A percentile compares a stretch with the other conserved stretches of the same genome.
phyloP scores from a whole-genome alignment of 2,113 vertebrate genomes.

The Chloropsis cyanopogon region DNA sequence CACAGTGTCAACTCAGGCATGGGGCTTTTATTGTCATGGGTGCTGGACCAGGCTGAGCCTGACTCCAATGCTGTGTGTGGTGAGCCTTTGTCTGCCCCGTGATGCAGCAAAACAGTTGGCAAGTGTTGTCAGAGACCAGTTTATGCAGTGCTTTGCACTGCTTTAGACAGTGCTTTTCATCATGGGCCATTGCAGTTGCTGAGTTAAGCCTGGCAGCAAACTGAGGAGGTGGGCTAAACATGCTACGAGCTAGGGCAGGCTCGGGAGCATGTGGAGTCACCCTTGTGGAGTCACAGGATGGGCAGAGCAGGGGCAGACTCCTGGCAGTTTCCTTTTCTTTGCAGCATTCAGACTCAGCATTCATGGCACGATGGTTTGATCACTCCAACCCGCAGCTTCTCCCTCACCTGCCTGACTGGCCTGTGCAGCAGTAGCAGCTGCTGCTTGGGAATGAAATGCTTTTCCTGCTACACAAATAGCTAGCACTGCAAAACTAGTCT shows the following conservation, averaged over 20 bases:
- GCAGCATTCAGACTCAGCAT: background rate
- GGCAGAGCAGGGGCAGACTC: background rate
- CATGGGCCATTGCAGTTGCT: background rate
- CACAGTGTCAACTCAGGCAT: fast-evolving
- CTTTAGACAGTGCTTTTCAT: background rate
- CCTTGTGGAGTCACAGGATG: background rate
- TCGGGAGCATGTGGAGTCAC: background rate
- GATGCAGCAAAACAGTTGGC: background rate
- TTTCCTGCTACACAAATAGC: background rate
- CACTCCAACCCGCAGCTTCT: background rate
- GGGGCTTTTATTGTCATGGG: background rate
- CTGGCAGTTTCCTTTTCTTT: background rate
- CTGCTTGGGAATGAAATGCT: background rate
- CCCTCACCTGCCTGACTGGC: background rate
- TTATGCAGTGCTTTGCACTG: background rate
- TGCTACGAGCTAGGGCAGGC: background rate
- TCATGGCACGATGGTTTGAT: background rate
- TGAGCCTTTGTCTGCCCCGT: background rate
- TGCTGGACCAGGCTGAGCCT: background rate
- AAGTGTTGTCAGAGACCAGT: background rate
- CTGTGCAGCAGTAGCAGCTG: background rate
- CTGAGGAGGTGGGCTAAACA: background rate
- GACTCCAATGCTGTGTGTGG: fast-evolving
- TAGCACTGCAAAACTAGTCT: background rate
- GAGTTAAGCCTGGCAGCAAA: background rate